Evolutionary conservation across 1,140 invertebrate genomes (phyloP), one percentile per base, ranked within the genome.

Genomic region (Dendroctonus valens): DNA sequence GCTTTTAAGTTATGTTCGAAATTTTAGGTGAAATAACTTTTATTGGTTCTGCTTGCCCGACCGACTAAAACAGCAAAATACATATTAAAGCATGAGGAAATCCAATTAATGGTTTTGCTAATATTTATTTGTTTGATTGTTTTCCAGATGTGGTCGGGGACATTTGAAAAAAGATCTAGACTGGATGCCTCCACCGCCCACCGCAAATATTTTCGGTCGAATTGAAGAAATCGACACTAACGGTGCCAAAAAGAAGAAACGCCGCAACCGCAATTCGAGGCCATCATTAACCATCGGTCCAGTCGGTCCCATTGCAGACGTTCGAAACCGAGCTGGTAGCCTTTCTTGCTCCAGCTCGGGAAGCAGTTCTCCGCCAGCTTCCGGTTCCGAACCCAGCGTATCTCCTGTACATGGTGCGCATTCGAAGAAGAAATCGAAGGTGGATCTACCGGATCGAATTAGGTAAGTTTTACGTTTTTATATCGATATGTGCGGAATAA

Each of bases 101-200:
- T n/a, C n/a, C n/a, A n/a, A n/a, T n/a, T n/a, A n/a, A n/a, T n/a
- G n/a, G n/a, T n/a, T n/a, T n/a, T n/a, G n/a, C n/a, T n/a, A n/a
- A n/a, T n/a, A n/a, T n/a, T n/a, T n/a, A n/a, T n/a, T 50, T 50
- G 7, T 6, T 8, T 50, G 12, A 7, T 54, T 54, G 2, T 52
- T 42, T 51, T 60, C 53, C 41, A 65, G 64, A 61, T 89, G 96
- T 80, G 91, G 91, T 0, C 83, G 93, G 6, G 96, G 96, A 0
- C 94, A 97, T 77, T 78, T 98, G 58, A 91, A 94, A 74, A 97
- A 97, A 80, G 95, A 97, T 80, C 81, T 96, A 9, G 93, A 97
- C 74, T 97, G 95, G 92, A 83, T 87, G 69, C 84, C 91, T 5
- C 83, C 87, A n/a, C 83, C 83, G 4, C 75, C 81, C 6, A 79